phyloP scores from a whole-genome alignment of 2,113 vertebrate genomes.

The Egretta garzetta region DNA sequence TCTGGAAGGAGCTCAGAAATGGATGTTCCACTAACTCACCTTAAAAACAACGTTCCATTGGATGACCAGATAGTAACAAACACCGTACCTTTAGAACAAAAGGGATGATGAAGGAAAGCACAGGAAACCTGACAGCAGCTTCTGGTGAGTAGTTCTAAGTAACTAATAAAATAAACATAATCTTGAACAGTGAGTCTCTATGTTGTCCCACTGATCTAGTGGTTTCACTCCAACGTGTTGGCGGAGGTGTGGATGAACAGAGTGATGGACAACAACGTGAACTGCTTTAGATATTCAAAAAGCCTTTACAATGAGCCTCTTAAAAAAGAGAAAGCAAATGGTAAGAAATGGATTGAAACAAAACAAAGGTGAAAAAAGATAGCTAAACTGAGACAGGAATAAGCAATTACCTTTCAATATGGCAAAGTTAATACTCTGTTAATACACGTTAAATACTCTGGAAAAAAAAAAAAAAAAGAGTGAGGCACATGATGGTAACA shows the following conservation, averaged over 20 bases:
- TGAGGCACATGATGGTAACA: neutral
- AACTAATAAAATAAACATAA: neutral
- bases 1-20: neutral
- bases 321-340: neutral
- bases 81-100: neutral
- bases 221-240: neutral
- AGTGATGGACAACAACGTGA: neutral
- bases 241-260: neutral
- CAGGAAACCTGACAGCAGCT: neutral
- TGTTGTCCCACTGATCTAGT: neutral
- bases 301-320: neutral
- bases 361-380: neutral
- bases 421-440: neutral
- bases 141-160: neutral
- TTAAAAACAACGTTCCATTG: neutral
- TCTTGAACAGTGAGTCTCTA: neutral
- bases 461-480: neutral
- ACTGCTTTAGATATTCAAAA: neutral
- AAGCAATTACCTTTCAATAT: neutral
- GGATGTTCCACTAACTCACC: neutral
- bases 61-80: neutral
- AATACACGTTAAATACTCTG: neutral
- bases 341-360: neutral
- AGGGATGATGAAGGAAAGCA: neutral
- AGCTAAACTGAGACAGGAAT: neutral